A percentile compares a stretch with the other conserved stretches of the same genome.
phyloP scores from a whole-genome alignment of 2,888 invertebrate genomes.

The Eupithecia inturbata region DNA sequence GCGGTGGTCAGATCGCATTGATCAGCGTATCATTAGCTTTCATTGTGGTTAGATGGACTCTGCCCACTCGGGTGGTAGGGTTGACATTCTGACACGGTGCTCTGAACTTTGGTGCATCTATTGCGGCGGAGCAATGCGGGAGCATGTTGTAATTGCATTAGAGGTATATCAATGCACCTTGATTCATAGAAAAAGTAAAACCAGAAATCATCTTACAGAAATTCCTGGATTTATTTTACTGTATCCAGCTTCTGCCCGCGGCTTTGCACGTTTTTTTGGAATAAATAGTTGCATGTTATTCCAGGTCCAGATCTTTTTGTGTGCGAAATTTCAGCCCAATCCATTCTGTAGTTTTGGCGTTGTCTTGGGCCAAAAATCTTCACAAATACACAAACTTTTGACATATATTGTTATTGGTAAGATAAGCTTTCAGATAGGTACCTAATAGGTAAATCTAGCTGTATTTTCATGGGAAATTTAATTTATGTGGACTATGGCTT shows the following conservation, averaged over 20 bases:
- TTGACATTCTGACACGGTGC: slow-evolving; percentile 45
- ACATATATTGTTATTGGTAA: too few species aligned
- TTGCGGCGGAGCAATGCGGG: background rate
- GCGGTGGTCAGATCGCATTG: slow-evolving; percentile 29
- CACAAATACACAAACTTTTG: too few species aligned
- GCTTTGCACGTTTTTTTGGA: too few species aligned
- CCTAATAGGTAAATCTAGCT: background rate
- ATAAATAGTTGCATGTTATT: too few species aligned
- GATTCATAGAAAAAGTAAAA: background rate
- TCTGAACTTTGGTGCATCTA: slow-evolving; percentile 19
- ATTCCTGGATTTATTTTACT: too few species aligned
- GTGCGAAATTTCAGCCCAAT: too few species aligned
- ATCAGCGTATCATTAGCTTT: slow-evolving; percentile 78
- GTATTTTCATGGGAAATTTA: background rate
- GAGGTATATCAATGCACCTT: background rate
- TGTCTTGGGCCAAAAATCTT: too few species aligned
- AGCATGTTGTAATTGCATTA: background rate
- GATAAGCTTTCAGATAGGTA: background rate
- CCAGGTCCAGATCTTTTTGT: too few species aligned
- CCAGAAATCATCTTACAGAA: background rate
- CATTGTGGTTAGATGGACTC: slow-evolving; percentile 77
- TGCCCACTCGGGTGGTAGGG: slow-evolving; percentile 47
- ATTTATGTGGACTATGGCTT: background rate
- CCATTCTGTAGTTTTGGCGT: too few species aligned
- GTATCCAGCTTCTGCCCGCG: too few species aligned